Evolutionary conservation across 2,113 vertebrate species (phyloP), one percentile per base, ranked within the genome.

Genomic region (Pontoporia blainvillei): DNA sequence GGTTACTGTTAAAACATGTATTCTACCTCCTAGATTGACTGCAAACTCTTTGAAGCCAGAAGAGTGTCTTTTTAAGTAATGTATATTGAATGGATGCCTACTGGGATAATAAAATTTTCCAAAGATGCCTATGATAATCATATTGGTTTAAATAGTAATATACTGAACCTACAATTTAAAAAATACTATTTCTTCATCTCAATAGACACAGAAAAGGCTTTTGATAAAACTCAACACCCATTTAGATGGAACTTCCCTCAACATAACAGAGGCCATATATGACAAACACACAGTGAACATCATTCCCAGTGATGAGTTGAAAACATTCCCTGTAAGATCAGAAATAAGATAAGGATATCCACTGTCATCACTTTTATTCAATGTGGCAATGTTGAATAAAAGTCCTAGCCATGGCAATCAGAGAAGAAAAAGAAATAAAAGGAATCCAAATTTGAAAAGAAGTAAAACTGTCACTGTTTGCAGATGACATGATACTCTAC

Each of bases 121-220:
- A 57, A 73, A 92, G 10, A 94, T 79, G 13, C 2, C 15, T 67
- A 36, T 46, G 31, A 95, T 54, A 95, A 84, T 78, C 27, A 61
- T 15, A n/a, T 78, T 88, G 90, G 13, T 81, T 52, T 59, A 94
- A 87, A 90, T 73, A 96, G 15, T 52, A 89, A 87, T 61, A 61
- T 89, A 73, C 8, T 46, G 10, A 95, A 75, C 31, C 2, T 67
- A 84, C 7, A n/a, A n/a, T 64, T 94, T 91, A 34, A 72, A 97
- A 88, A 71, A 89, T 52, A 46, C 8, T 61, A 73, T 64, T 57
- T 54, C 2, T 83, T 69, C 83, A 79, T 66, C 44, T 49, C 29
- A 46, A 31, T 49, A 75, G 44, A 49, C 18, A 27, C 27, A 75
- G 14, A 49, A 46, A 67, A 46, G 44, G 27, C 8, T 20, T 44